Base-by-base conservation (phyloP, 2,888 invertebrate genomes). In the Platypus cylindrus region DNA sequence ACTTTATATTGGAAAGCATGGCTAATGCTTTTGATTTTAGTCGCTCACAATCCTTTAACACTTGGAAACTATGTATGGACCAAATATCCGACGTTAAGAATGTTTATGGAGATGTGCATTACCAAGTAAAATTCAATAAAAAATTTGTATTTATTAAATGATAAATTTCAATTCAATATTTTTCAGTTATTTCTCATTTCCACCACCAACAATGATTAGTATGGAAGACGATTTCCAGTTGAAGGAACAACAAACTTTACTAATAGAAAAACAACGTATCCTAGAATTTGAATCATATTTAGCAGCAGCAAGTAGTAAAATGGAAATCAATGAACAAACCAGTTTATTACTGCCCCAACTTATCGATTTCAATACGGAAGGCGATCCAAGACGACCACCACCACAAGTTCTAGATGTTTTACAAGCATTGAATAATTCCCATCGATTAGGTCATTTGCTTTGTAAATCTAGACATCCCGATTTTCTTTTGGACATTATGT, bases 71-170 rank as follows among this genome's bases (percentile, higher is more conserved):
- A 81, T 34, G 87, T 85, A 20, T 93, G 93, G 79, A 75, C 79
- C 49, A 78, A 80, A 47, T 95, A 93, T 65, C 90, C 94, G 12
- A 93, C 85, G 30, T 70, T 95, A 45, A 71, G 85, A 42, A 79
- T 81, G 51, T 69, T 95, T 45, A 91, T 95, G 73, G 94, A 95
- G 66, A 90, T 90, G 79, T 89, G 90, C 51, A 95, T 95, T 56
- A 95, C 94, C 7, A 89, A 85, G 78, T 82, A 55, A 65, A 70
- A n/a, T n/a, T n/a, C n/a, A n/a, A n/a, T n/a, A n/a, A 64, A 24
- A 29, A 24, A 28, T 9, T 17, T 7, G 8, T 8, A 8, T 9
- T n/a, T n/a, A n/a, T n/a, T 34, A 3, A 32, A 17, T 5, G 22
- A 13, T 15, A 20, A n/a, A n/a, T n/a, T n/a, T n/a, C 7, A 7